These are phyloP conservation scores for Keiferia lycopersicella DNA, from an alignment of 2,888 invertebrate species.

Conservation along the genomic window DNA sequence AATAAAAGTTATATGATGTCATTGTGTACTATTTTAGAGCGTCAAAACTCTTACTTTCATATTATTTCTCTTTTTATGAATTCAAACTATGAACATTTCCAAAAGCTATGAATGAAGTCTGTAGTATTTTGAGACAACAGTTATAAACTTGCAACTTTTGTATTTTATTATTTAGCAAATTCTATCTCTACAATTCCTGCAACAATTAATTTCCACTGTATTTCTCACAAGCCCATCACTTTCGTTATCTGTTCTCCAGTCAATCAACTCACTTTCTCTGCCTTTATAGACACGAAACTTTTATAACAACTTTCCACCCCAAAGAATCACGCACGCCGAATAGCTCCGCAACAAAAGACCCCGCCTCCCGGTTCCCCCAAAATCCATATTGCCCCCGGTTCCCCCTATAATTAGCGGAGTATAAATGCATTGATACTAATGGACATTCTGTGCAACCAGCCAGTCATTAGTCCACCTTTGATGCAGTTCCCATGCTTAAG, in stretches of 20 bases:
- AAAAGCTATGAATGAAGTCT: too few species aligned
- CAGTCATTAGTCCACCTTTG: slow-evolving; percentile 22
- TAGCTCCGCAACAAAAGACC: slow-evolving; percentile 27
- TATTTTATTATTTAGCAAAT: too few species aligned
- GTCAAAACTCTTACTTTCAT: too few species aligned
- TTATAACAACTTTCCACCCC: not conserved
- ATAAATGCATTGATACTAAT: slow-evolving; percentile 55
- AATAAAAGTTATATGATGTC: too few species aligned
- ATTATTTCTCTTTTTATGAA: too few species aligned
- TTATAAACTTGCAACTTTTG: too few species aligned
- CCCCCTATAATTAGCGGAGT: slow-evolving; percentile 53
- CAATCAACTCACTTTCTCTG: not conserved
- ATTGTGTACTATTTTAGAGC: too few species aligned
- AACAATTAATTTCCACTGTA: not conserved
- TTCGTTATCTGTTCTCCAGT: not conserved
- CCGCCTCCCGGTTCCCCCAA: slow-evolving; percentile 4
- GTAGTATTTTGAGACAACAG: too few species aligned
- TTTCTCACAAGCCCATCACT: not conserved
- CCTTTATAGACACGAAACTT: not conserved
- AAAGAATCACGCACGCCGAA: slow-evolving; percentile 36
- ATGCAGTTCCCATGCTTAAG: slow-evolving; percentile 22
- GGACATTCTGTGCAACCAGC: slow-evolving; percentile 49
- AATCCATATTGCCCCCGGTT: slow-evolving; percentile 6
- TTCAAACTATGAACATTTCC: too few species aligned
- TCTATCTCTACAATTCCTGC: not conserved